Base-by-base conservation (phyloP, 2,113 vertebrate genomes). In the Procavia capensis region DNA sequence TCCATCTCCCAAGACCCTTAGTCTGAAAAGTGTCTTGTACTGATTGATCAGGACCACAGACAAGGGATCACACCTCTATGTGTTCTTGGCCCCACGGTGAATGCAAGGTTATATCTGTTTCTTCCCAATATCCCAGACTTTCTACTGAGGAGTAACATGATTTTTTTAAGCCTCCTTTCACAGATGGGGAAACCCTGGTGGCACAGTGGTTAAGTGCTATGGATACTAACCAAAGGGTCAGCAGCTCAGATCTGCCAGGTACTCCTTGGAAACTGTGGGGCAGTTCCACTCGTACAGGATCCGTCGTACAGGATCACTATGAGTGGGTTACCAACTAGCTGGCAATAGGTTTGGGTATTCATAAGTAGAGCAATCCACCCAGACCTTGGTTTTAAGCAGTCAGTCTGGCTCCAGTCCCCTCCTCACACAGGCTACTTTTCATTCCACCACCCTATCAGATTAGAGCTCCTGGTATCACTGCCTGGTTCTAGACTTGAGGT, bases 161-260 rank as follows among this genome's bases (percentile, higher is more conserved):
- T 92, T 78, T 82, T 88, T 11, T 93, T 88, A 50, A 88, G n/a
- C 57, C 47, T 93, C 83, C 68, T 76, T 88, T 81, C 87, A 76
- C 4, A 93, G 47, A 22, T 29, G 10, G 29, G n/a, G n/a, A n/a
- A n/a, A n/a, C n/a, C n/a, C n/a, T n/a, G n/a, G n/a, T n/a, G n/a
- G n/a, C n/a, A n/a, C n/a, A n/a, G n/a, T n/a, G n/a, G n/a, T n/a
- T n/a, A n/a, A n/a, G n/a, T n/a, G n/a, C n/a, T n/a, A n/a, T n/a
- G n/a, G n/a, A n/a, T n/a, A n/a, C n/a, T n/a, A n/a, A n/a, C n/a
- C n/a, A n/a, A n/a, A n/a, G n/a, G n/a, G n/a, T n/a, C n/a, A n/a
- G n/a, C n/a, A n/a, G n/a, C n/a, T n/a, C n/a, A n/a, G n/a, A n/a
- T n/a, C n/a, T n/a, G n/a, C n/a, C n/a, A n/a, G n/a, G n/a, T n/a